Conservation (phyloP, 2,888 invertebrate genomes). For the Galeruca laticollis region DNA sequence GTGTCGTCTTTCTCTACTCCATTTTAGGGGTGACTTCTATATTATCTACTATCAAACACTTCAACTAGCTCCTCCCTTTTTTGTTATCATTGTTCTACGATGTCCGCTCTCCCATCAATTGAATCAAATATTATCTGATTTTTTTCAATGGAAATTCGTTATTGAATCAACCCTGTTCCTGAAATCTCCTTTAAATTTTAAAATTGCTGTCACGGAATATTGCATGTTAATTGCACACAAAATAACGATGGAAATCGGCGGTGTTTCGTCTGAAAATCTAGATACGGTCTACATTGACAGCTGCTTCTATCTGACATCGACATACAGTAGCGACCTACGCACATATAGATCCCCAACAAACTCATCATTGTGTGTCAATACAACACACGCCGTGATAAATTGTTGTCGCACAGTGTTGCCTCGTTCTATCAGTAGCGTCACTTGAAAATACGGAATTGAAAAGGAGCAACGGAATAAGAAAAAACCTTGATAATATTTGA, state of each 20-base stretch:
- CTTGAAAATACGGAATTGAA: not conserved
- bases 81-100: too few species aligned
- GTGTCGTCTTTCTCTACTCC: too few species aligned
- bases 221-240: conserved; percentile 14
- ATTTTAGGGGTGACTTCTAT: too few species aligned
- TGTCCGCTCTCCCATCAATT: too few species aligned
- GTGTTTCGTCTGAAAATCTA: conserved; percentile 17
- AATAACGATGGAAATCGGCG: not conserved
- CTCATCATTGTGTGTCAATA: conserved; percentile 49
- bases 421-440: conserved; percentile 5
- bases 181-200: not conserved
- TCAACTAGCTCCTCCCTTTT: too few species aligned
- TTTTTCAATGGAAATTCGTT: not conserved
- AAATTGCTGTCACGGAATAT: not conserved
- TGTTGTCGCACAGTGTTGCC: conserved; percentile 35
- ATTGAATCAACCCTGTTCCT: not conserved
- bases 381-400: conserved; percentile 47
- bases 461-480: too few species aligned
- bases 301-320: conserved; percentile 41
- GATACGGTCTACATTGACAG: conserved; percentile 33
- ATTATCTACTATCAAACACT: too few species aligned
- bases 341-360: conserved; percentile 38
- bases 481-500: too few species aligned
- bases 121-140: not conserved
- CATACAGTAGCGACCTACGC: conserved; percentile 37